phyloP scores from a whole-genome alignment of 2,888 invertebrate genomes.

The Phrixothrix hirtus region DNA sequence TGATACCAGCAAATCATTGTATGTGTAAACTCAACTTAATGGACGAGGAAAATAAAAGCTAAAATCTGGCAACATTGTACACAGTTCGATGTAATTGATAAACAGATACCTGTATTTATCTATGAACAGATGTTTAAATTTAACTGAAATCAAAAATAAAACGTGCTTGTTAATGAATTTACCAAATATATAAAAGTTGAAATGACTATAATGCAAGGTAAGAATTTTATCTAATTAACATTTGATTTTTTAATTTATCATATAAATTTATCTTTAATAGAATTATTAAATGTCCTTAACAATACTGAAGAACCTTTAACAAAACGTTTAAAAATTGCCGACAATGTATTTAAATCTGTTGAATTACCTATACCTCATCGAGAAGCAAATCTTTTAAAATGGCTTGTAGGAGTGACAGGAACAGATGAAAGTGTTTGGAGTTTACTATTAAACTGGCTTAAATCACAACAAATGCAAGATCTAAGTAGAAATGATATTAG shows the following conservation, averaged over 20 bases:
- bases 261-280: too few species aligned
- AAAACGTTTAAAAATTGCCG: slow-evolving; percentile 46
- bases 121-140: too few species aligned
- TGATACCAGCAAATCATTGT: too few species aligned
- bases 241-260: too few species aligned
- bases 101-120: too few species aligned
- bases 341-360: slow-evolving; percentile 43
- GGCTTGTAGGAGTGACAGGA: slow-evolving; percentile 37
- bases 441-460: slow-evolving; percentile 40
- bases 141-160: too few species aligned
- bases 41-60: too few species aligned
- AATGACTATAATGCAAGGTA: neutral
- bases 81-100: too few species aligned
- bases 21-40: too few species aligned
- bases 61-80: too few species aligned
- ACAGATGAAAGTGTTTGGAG: slow-evolving; percentile 35
- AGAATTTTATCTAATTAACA: neutral
- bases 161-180: too few species aligned
- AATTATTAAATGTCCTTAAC: slow-evolving; percentile 41
- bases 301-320: slow-evolving; percentile 41
- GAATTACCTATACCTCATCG: slow-evolving; percentile 39
- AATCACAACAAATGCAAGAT: slow-evolving; percentile 40
- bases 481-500: slow-evolving; percentile 41
- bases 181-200: too few species aligned
- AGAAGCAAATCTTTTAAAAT: slow-evolving; percentile 43